phyloP scores from a whole-genome alignment of 2,797 vertebrate genomes.

The Babyrousa celebensis region DNA sequence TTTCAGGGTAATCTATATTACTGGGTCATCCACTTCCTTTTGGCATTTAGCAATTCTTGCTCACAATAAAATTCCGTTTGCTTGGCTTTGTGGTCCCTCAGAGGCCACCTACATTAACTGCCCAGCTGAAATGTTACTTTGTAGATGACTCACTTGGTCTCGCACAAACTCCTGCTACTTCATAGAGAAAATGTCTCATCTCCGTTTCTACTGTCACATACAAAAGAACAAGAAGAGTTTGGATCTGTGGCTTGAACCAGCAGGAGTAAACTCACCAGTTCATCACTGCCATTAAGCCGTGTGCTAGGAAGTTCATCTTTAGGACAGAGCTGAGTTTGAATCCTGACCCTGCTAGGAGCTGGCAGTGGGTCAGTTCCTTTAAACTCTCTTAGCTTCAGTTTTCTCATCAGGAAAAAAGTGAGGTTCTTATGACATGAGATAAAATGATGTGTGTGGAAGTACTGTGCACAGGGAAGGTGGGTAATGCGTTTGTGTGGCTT shows the following conservation, averaged over 20 bases:
- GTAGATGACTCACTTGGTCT: neutral
- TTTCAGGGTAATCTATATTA: constrained; percentile 66
- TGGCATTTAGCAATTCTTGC: constrained; percentile 64
- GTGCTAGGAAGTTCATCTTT: neutral
- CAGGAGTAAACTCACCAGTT: neutral
- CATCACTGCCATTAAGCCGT: neutral
- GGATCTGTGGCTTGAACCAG: neutral
- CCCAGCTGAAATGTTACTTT: constrained; percentile 3
- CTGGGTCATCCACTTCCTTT: constrained; percentile 50
- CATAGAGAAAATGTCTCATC: constrained; percentile 36
- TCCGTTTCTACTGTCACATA: neutral
- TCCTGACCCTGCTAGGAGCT: neutral
- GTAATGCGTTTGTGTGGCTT: neutral
- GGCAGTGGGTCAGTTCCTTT: neutral
- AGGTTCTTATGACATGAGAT: neutral
- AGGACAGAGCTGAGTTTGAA: constrained; percentile 12
- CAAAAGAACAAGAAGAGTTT: constrained; percentile 41
- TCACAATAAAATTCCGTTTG: constrained; percentile 55
- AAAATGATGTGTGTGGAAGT: neutral
- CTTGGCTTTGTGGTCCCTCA: constrained; percentile 9
- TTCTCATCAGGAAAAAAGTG: constrained; percentile 11
- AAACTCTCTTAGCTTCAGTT: neutral
- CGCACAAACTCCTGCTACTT: constrained; percentile 14
- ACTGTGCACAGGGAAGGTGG: neutral
- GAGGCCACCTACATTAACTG: constrained; percentile 40